A percentile compares a stretch with the other conserved stretches of the same genome.
Evolutionary conservation across 2,888 invertebrate genomes (phyloP).

Genomic region (Lithophane leautieri): DNA sequence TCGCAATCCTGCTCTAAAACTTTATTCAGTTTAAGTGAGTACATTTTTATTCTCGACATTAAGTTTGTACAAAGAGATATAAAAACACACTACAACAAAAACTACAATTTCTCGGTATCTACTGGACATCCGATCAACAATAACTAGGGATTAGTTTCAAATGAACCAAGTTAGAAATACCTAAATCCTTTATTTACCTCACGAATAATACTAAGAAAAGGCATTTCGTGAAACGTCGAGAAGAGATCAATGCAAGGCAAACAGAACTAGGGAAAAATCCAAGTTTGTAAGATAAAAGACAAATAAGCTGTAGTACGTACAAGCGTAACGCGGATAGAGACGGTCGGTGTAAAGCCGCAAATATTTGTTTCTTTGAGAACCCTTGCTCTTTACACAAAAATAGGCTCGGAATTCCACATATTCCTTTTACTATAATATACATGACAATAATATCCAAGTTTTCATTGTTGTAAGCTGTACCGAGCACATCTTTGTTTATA

Average conservation of each 20-base stretch:
- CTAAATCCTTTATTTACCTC: slow-evolving; percentile 28
- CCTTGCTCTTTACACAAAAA: slow-evolving; percentile 75
- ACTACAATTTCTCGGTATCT: neutral
- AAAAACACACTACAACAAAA: slow-evolving; percentile 30
- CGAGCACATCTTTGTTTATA: slow-evolving; percentile 52
- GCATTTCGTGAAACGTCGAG: slow-evolving; percentile 35
- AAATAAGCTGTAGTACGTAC: slow-evolving; percentile 63
- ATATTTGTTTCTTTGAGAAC: slow-evolving; percentile 82
- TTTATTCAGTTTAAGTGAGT: slow-evolving; percentile 20
- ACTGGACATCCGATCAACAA: slow-evolving; percentile 19
- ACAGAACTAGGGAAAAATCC: slow-evolving; percentile 58
- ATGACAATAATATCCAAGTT: slow-evolving; percentile 47
- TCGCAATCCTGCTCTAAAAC: slow-evolving; percentile 27
- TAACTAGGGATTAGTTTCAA: neutral
- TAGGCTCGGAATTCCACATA: slow-evolving; percentile 72
- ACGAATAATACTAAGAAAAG: slow-evolving; percentile 36
- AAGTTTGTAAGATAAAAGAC: slow-evolving; percentile 63
- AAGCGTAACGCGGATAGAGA: slow-evolving; percentile 65
- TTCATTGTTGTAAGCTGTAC: slow-evolving; percentile 57
- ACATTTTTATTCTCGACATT: slow-evolving; percentile 17
- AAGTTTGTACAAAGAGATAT: slow-evolving; percentile 25
- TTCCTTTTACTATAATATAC: slow-evolving; percentile 54
- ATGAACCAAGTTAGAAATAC: slow-evolving; percentile 18
- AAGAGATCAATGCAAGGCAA: slow-evolving; percentile 56
- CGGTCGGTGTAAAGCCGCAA: slow-evolving; percentile 77